Percentiles rank a stretch among this genome's conserved stretches.
Evolutionary conservation across 1,140 invertebrate species (phyloP).

Genomic region (Rhysida immarginata): DNA sequence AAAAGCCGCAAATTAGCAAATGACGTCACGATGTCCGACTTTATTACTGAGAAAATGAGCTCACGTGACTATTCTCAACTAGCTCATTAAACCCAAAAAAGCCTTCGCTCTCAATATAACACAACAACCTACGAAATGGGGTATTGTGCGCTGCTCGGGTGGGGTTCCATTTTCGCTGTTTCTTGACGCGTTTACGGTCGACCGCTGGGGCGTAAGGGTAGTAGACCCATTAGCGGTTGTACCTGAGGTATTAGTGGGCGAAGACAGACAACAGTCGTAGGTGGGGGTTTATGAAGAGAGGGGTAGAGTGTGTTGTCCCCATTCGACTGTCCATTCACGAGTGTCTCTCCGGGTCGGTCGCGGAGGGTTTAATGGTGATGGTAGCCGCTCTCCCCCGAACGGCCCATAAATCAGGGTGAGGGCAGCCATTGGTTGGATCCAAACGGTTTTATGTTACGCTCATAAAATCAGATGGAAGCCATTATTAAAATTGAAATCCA

Average conservation of each 20-base stretch:
- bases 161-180: too few relatives aligned
- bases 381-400: background rate
- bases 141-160: too few relatives aligned
- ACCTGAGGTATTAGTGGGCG: slow-evolving; percentile 5
- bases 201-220: background rate
- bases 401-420: slow-evolving; percentile 3
- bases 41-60: too few relatives aligned
- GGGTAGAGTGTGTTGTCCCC: background rate
- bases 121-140: too few relatives aligned
- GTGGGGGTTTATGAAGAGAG: background rate
- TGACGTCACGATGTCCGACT: too few relatives aligned
- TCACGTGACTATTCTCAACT: too few relatives aligned
- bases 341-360: too few relatives aligned
- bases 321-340: background rate
- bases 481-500: slow-evolving; percentile 10
- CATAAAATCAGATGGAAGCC: slow-evolving; percentile 9
- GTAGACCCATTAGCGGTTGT: slow-evolving; percentile 1
- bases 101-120: too few relatives aligned
- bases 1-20: too few relatives aligned
- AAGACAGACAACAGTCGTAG: background rate
- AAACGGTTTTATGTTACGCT: slow-evolving; percentile 5
- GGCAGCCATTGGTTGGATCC: background rate
- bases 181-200: too few relatives aligned
- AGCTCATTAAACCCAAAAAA: too few relatives aligned
- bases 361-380: slow-evolving; percentile 8